Base-by-base conservation (phyloP, 2,888 invertebrate species). In the Heliothis peltigera region DNA sequence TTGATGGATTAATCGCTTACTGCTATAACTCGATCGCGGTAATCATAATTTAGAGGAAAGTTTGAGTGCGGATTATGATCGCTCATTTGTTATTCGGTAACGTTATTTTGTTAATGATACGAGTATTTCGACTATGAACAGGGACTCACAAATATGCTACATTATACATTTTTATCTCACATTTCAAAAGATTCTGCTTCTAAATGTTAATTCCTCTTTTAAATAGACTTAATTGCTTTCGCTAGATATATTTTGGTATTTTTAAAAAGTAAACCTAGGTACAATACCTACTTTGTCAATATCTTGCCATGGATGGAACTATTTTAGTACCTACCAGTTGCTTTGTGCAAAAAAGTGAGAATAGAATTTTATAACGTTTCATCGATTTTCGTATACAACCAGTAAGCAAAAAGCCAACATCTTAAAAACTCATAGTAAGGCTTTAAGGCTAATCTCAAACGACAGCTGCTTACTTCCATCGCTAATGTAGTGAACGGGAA, bases 401-500 rank as follows among this genome's bases (percentile, higher is more conserved):
- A 19, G 3, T 22, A 8, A 35, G 28, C 21, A 49, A 4, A 55
- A 55, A 5, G 64, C 21, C 44, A 19, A 64, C 44, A 35, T 47
- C 1, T 21, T 43, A 18, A 70, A 22, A 28, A 55, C 64, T 70
- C 62, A 52, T 85, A 67, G 87, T 88, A 88, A 65, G 78, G 82
- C 77, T 48, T 2, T 32, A 8, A 32, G 32, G 59, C 52, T 55
- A 64, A 80, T 80, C 78, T 78, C 77, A 48, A 51, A 48, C 71
- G 72, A 68, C 75, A 75, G 74, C 70, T 71, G 81, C 84, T 84
- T 86, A 79, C 84, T 87, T 85, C 86, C 84, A 86, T 83, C 83
- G 84, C 82, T 88, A 90, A 89, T 89, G 83, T 88, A 86, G 79
- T 84, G 82, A 84, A 82, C 79, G 81, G 78, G 82, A 85, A 86